A percentile compares a stretch with the other conserved stretches of the same genome.
phyloP scores from a whole-genome alignment of 2,113 vertebrate species.

The Perca fluviatilis region DNA sequence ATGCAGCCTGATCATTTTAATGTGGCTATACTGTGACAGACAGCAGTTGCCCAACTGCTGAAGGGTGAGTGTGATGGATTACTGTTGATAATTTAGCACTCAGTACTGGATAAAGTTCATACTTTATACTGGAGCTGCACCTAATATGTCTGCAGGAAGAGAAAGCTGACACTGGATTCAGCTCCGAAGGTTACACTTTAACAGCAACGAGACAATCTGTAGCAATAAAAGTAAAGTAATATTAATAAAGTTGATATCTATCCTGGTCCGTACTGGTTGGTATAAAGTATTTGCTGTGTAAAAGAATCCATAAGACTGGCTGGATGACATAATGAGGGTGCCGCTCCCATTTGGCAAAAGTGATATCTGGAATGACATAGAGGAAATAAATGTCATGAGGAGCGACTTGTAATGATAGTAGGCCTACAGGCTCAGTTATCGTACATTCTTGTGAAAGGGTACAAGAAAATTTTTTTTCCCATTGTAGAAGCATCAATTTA shows the following conservation, averaged over 20 bases:
- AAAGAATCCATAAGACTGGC: not conserved
- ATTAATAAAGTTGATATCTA: not conserved
- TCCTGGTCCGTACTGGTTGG: not conserved
- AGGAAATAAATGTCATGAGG: constrained; percentile 36
- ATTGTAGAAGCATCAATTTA: not conserved
- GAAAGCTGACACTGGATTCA: not conserved
- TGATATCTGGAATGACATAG: constrained; percentile 4
- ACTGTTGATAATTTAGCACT: not conserved
- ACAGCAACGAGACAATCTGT: not conserved
- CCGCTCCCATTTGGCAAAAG: constrained; percentile 33
- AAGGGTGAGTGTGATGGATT: constrained; percentile 15
- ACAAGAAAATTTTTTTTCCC: not conserved
- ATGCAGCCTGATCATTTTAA: not conserved
- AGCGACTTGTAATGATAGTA: constrained; percentile 33
- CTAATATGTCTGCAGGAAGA: constrained; percentile 2
- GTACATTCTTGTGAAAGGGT: not conserved
- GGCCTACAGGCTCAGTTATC: constrained; percentile 8
- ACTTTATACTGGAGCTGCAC: not conserved
- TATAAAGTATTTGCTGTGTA: not conserved
- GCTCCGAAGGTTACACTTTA: not conserved
- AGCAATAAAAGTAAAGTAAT: not conserved
- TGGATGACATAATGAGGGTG: not conserved
- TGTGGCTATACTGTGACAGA: not conserved
- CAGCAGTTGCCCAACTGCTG: not conserved
- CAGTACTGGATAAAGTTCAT: constrained; percentile 5